Base-by-base conservation (phyloP, 2,888 invertebrate genomes). In the Eudemis profundana region DNA sequence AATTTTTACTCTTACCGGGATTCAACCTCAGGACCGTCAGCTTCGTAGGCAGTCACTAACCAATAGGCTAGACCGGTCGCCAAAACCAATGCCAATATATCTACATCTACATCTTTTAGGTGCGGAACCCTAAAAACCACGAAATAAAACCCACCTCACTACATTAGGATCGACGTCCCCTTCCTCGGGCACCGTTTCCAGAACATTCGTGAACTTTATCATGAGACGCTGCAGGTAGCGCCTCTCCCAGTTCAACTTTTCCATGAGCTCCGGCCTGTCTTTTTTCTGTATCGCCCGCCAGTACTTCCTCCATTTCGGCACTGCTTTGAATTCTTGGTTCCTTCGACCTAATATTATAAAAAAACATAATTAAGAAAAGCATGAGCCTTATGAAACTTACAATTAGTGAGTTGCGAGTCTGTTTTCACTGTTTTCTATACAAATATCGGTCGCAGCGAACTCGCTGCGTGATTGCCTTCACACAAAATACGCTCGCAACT, bases 261-360 rank as follows among this genome's bases (percentile, higher is more conserved):
- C 95, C 63, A 94, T 87, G 64, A 93, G 83, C 60, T 95, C 95
- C 0, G 95, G 94, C 71, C 95, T 95, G 78, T 97, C 97, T 76
- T 96, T 97, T 81, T 97, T 98, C 77, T 96, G 95, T 59, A 98
- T 95, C 4, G 96, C 95, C 68, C 96, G 95, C 97, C 97, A 99
- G 80, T 96, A 97, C 84, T 98, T 98, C 66, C 94, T 94, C 96
- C 98, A 97, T 84, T 97, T 97, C 0, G 98, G 96, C 73, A 96
- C 95, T 44, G 94, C 93, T 81, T 95, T 95, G 74, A 99, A 96
- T 82, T 99, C 97, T 76, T 96, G 94, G 71, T 97, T 97, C 74
- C 98, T 92, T 53, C 98, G 93, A 40, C 95, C 95, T 96, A 86
- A 2, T 44, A 66, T 61, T 44, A 8, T 4, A 40, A 60, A 33